Evolutionary conservation across 2,797 vertebrate genomes (phyloP).

Genomic region (Xerus rutilus): DNA sequence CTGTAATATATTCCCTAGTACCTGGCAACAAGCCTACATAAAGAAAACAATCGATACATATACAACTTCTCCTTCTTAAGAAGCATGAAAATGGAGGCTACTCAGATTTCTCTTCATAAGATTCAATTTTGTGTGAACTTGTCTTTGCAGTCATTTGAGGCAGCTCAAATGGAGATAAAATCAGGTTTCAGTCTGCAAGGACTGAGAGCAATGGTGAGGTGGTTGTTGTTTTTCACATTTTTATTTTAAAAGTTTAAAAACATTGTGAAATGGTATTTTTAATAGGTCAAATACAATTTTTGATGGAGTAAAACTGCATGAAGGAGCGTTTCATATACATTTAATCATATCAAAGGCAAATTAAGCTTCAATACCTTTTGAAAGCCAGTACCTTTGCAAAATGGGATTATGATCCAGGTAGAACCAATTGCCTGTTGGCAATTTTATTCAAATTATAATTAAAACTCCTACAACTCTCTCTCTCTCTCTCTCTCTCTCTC

Average conservation of each 20-base stretch:
- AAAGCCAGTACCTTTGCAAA: constrained; percentile 24
- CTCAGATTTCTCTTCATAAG: not conserved
- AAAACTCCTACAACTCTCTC: not conserved
- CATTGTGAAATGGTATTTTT: constrained; percentile 22
- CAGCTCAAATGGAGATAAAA: not conserved
- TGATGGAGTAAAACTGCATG: not conserved
- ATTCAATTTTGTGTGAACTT: constrained; percentile 44
- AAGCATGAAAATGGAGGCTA: not conserved
- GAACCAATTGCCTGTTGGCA: not conserved
- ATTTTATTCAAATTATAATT: constrained; percentile 54
- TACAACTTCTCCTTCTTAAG: constrained; percentile 18
- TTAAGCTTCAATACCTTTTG: constrained; percentile 26
- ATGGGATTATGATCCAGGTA: not conserved
- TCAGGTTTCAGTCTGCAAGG: not conserved
- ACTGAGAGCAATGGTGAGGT: not conserved
- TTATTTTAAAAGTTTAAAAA: constrained; percentile 29
- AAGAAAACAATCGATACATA: not conserved
- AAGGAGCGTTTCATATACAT: not conserved
- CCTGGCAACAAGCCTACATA: not conserved
- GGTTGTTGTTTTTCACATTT: not conserved
- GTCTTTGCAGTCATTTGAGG: not conserved
- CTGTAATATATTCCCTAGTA: not conserved
- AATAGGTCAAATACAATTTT: not conserved
- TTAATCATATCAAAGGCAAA: constrained; percentile 52
- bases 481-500: too few relatives aligned